Percentiles rank a stretch among this genome's conserved stretches.
Conservation (phyloP, 2,113 vertebrate species). For the Gila orcuttii region DNA sequence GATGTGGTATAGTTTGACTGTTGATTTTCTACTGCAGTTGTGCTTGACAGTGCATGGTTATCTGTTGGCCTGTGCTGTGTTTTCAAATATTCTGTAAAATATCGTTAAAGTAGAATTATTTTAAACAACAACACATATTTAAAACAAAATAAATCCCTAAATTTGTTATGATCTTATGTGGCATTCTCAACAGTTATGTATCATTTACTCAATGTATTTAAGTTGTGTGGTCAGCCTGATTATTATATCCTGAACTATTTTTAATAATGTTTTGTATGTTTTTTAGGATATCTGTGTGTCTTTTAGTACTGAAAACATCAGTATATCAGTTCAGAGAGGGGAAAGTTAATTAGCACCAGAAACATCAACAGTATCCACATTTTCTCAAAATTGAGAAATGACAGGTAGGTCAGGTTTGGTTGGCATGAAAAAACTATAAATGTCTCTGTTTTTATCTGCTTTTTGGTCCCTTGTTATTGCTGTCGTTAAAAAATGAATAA, state of each 20-base stretch:
- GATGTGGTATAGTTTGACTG: neutral
- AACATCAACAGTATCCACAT: neutral
- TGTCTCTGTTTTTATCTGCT: neutral
- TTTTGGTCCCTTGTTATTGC: neutral
- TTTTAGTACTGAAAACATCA: neutral
- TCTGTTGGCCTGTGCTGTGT: constrained; percentile 16
- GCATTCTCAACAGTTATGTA: neutral
- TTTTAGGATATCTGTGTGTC: neutral
- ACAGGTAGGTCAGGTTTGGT: constrained; percentile 50
- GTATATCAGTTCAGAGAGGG: too few species aligned
- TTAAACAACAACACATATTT: neutral
- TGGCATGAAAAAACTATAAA: neutral
- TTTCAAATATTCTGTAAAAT: neutral
- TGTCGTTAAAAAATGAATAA: neutral
- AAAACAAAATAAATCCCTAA: neutral
- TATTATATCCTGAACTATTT: neutral
- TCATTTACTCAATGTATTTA: neutral
- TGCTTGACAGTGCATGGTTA: neutral
- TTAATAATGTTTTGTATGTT: neutral
- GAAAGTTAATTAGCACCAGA: neutral
- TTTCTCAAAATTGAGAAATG: constrained; percentile 44
- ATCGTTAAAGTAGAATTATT: neutral
- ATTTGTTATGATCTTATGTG: neutral
- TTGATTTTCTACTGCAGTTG: neutral
- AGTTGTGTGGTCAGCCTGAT: neutral